phyloP scores from a whole-genome alignment of 1,140 invertebrate species.

The Temnothorax curvispinosus region DNA sequence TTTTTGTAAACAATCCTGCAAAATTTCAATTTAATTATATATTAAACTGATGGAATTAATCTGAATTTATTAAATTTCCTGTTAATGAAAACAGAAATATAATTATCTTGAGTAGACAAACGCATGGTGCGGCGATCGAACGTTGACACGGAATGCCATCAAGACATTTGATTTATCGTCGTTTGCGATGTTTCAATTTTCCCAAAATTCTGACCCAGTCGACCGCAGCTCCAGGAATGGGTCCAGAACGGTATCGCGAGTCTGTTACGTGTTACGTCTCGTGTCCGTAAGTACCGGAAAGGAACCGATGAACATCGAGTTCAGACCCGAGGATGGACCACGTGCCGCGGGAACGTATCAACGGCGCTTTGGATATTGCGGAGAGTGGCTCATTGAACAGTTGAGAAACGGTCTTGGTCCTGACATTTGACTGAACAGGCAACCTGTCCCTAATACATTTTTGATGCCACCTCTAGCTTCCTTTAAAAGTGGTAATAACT shows the following conservation, averaged over 20 bases:
- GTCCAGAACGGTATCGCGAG: constrained; percentile 5
- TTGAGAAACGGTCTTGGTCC: constrained; percentile 63
- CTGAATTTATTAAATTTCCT: not conserved
- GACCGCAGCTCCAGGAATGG: constrained; percentile 40
- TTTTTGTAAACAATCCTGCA: not conserved
- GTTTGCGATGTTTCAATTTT: constrained; percentile 35
- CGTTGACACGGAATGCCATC: constrained; percentile 30
- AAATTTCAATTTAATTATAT: constrained; percentile 4
- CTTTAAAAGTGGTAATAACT: not conserved
- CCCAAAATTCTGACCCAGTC: not conserved
- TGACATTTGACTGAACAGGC: not conserved
- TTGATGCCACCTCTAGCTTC: constrained; percentile 25
- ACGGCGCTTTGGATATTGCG: constrained; percentile 64
- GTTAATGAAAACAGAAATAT: not conserved
- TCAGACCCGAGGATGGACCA: constrained; percentile 69
- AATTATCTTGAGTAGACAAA: constrained; percentile 37
- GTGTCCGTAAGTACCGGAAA: not conserved
- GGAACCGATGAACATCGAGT: constrained; percentile 55
- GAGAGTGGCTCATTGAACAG: constrained; percentile 65
- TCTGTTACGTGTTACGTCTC: constrained; percentile 51
- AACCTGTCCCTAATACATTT: constrained; percentile 18
- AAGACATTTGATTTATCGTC: constrained; percentile 56
- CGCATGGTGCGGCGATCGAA: constrained; percentile 25
- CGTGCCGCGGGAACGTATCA: constrained; percentile 65
- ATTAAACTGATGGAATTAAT: not conserved